Conservation (phyloP, 1,140 invertebrate genomes). For the Riptortus pedestris region DNA sequence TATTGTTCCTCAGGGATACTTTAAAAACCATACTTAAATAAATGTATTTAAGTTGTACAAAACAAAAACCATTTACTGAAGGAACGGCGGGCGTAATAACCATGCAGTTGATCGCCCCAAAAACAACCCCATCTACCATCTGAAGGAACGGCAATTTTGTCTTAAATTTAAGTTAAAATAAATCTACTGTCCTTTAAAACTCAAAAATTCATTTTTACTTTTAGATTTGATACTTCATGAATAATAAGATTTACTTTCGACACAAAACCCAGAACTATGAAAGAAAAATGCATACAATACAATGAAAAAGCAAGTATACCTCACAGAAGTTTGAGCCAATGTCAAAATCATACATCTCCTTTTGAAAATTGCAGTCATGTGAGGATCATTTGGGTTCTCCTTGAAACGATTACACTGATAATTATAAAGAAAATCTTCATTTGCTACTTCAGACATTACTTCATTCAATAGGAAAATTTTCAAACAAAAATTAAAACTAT, state of each 20-base stretch:
- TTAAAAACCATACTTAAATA: no score
- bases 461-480: neutral
- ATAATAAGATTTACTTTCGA: no score
- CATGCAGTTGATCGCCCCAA: no score
- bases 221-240: neutral
- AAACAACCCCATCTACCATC: no score
- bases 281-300: neutral
- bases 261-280: no score
- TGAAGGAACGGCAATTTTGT: no score
- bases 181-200: no score
- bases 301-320: neutral
- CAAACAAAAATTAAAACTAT: neutral
- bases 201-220: neutral
- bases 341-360: constrained; percentile 4
- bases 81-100: no score
- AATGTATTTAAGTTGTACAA: no score
- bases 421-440: constrained; percentile 7
- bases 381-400: neutral
- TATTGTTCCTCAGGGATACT: no score
- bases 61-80: no score
- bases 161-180: no score
- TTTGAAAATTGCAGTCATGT: neutral
- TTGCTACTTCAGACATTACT: neutral
- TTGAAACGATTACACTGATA: constrained; percentile 4
- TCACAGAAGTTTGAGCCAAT: neutral